Evolutionary conservation across 1,140 invertebrate species (phyloP), one percentile per base, ranked within the genome.

Genomic region (Drosophila sproati): DNA sequence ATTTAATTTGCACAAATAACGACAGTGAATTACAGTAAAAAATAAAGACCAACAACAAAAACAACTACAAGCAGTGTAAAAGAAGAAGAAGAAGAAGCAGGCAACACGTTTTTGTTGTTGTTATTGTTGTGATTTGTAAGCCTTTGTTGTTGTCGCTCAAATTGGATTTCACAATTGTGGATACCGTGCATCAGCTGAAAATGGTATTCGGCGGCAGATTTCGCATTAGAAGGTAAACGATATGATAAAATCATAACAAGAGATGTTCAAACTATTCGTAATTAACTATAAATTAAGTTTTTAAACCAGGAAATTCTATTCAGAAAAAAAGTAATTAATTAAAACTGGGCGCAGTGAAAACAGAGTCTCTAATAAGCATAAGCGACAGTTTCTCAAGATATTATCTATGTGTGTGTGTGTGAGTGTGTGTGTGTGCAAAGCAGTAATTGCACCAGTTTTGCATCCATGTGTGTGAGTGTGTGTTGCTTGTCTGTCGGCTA

Each of bases 201-300:
- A 91, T 91, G 89, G 89, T 91, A 50, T 91, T 91, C 77, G 89
- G 89, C 79, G 89, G 89, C 78, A 91, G 91, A 77, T 91, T 91
- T 87, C 89, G 89, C 56, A 89, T 91, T 59, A 89, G 89, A 91
- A 91, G 89, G 89, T 91, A 91, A 82, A 78, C 39, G 59, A 43
- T 64, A 43, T 31, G 10, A 60, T 34, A 73, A 31, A 77, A 47
- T 0, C n/a, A 28, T 10, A 45, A 35, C 1, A 37, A 63, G 4
- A 41, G 8, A 63, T 39, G 20, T 20, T 20, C 20, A 20, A 20
- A 20, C 20, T 20, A 67, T 31, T 35, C 34, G n/a, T 61, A 59
- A 47, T 48, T 48, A 63, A 41, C 47, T 43, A 31, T 8, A 35
- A 34, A 69, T 67, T 59, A 67, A 68, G 7, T 34, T 45, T 39